Evolutionary conservation across 1,140 invertebrate species (phyloP), one percentile per base, ranked within the genome.

Genomic region (Caenorhabditis remanei): DNA sequence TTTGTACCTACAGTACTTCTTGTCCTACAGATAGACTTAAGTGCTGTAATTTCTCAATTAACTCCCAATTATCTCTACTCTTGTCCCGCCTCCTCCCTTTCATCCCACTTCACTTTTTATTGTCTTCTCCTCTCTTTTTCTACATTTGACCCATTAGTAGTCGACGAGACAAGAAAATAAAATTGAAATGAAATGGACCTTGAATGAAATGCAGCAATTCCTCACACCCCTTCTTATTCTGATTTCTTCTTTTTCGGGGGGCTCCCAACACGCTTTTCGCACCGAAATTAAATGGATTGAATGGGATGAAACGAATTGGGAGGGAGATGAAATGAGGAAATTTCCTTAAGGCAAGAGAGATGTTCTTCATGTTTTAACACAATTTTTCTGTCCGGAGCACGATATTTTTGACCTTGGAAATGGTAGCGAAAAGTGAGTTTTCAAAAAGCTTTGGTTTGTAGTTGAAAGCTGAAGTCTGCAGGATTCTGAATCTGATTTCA

Each of bases 181-280:
- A 32, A 71, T 71, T 71, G 67, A 71, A 71, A 71, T 50, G 71
- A 79, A 79, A 79, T 79, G 71, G 71, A 79, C 71, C 71, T 46
- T 79, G 71, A 71, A 71, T 65, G 61, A 21, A 65, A 71, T 79
- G 50, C 43, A 79, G 8, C n/a, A 7, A 5, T 71, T 48, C 19
- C 40, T 21, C 16, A 9, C 71, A 8, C n/a, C 11, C 13, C 11
- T 79, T 8, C 24, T 79, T 7, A 79, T 79, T 79, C n/a, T 50
- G 41, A 71, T 79, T 79, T 50, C 0, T 11, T 13, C 4, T 41
- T 21, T 19, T 32, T 75, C 40, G 14, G 67, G 14, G 67, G 13
- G 63, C 63, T 41, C 63, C 63, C 24, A 40, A 67, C 24, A 4
- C 14, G 58, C 58, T 61, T 61, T 53, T 53, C 50, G 50, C n/a